Percentiles rank a stretch among this genome's conserved stretches.
These are phyloP conservation scores for Neosilurus hyrtlii DNA, from an alignment of 2,797 vertebrate genomes.

Conservation along the genomic window DNA sequence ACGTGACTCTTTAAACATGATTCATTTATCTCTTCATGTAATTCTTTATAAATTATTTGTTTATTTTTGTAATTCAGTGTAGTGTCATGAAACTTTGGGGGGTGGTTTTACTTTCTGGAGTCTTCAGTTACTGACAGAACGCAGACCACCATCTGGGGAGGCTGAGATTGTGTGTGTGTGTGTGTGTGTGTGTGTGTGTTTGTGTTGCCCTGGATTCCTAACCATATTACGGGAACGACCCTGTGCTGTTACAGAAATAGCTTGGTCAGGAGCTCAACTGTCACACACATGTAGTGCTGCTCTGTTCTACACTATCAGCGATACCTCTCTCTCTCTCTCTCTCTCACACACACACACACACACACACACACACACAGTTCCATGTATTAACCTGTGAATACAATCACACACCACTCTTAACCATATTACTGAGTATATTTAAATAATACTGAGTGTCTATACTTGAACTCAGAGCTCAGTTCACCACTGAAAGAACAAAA, in stretches of 20 bases:
- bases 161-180: conserved; percentile 6
- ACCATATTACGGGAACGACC: conserved; percentile 64
- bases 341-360: neutral
- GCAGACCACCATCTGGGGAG: conserved; percentile 12
- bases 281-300: neutral
- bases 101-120: neutral
- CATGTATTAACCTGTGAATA: neutral
- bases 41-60: too few species aligned
- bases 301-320: neutral
- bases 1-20: too few species aligned
- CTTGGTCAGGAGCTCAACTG: conserved; percentile 43
- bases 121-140: conserved; percentile 2
- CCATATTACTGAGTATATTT: too few species aligned
- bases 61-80: neutral
- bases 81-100: neutral
- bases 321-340: neutral
- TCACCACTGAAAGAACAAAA: neutral
- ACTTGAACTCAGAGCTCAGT: neutral
- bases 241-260: conserved; percentile 69
- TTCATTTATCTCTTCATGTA: too few species aligned
- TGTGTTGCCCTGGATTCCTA: conserved; percentile 49
- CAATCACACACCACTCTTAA: neutral
- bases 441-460: too few species aligned
- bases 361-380: neutral
- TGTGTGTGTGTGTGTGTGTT: neutral